Evolutionary conservation across 2,113 vertebrate species (phyloP), one percentile per base, ranked within the genome.

Genomic region (Actenoides hombroni): DNA sequence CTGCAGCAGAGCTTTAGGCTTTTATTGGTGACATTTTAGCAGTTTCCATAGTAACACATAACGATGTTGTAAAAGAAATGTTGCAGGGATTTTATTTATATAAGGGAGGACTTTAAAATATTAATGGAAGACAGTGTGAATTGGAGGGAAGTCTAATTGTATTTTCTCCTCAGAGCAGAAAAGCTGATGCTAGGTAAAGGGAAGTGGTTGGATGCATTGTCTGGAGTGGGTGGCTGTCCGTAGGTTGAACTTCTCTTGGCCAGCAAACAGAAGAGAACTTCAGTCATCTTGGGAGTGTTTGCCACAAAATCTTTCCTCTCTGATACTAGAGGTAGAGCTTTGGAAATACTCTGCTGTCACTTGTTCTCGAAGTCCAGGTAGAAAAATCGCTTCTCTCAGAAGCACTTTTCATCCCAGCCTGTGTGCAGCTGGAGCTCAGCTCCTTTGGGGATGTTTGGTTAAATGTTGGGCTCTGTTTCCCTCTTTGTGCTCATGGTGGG

Each of bases 41-140:
- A 63, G 92, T 96, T 96, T 88, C 95, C 94, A 96, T 97, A 92
- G 93, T 64, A 94, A 95, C 89, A 39, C 44, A 21, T 77, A 95
- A 91, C 1, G 28, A 82, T 87, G 65, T 44, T 93, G 67, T 89
- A 76, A 69, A 76, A 69, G 88, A 91, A 92, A 82, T 76, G 88
- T 76, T 89, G 83, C 88, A 61, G 87, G 81, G 88, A 61, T 93
- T 94, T 96, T 93, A 87, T 87, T 96, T 94, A 83, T 86, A 0
- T 53, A 71, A 69, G 83, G 83, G 35, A 94, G 53, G 61, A 73
- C 92, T 68, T 91, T 76, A 80, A 91, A 95, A 94, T 94, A 94
- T 92, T 96, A 93, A 91, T 89, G 86, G 68, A 7, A 88, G 64
- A 65, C 69, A 35, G 1, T 49, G 69, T 76, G 90, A 57, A 61